Evolutionary conservation across 1,140 invertebrate species (phyloP), one percentile per base, ranked within the genome.

Genomic region (Macrocentrus cingulum): DNA sequence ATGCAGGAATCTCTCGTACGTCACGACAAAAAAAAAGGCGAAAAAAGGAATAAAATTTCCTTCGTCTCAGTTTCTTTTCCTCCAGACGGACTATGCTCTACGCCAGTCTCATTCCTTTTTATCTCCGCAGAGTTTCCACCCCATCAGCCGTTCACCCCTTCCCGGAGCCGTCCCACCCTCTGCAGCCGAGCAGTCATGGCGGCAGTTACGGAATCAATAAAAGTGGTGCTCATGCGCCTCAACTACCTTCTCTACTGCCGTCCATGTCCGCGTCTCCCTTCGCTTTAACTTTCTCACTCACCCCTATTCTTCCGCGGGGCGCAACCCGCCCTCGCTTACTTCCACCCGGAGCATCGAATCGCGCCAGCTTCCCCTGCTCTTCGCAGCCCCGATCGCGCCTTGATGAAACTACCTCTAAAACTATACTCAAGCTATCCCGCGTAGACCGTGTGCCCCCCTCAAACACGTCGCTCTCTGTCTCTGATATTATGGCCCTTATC

Each of bases 191-290:
- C 70, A 77, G 71, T 79, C 75, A 80, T 80, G 77, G 77, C 77
- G 75, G 77, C 75, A 79, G 75, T 80, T 80, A 79, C 76, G 74
- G 76, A 80, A 80, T 79, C 77, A 80, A 80, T 80, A 80, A 79
- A 79, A 79, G 75, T 79, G 74, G 76, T 79, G 76, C 77, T 80
- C 77, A 80, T 78, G 77, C 77, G 77, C 77, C 71, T 79, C 75
- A 79, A 79, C 74, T 76, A 63, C 73, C 74, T 63, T 75, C 59
- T 65, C 70, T 73, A 74, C 70, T 76, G 66, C 74, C 74, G 66
- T 73, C 66, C 64, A 65, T 66, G 66, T 60, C 58, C 52, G 57
- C 56, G 39, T 56, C 53, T 45, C 41, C 36, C 52, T 61, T 62
- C 45, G 37, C 45, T 22, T 49, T 56, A 23, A 36, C 23, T 54